Evolutionary conservation across 2,797 vertebrate genomes (phyloP).

Genomic region (Peromyscus nudipes): DNA sequence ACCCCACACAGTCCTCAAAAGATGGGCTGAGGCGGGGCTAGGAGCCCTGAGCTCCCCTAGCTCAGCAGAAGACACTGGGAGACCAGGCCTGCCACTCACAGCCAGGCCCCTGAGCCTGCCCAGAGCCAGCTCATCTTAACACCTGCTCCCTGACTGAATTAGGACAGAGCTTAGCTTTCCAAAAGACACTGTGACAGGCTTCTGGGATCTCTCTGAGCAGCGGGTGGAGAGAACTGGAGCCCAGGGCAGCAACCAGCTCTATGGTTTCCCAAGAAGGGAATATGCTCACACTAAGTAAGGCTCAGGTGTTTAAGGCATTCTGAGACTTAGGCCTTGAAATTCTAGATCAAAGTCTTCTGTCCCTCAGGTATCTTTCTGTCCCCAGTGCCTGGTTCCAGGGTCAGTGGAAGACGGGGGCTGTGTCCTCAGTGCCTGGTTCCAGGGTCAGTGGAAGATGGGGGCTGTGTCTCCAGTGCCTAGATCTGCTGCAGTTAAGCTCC

Average conservation of each 20-base stretch:
- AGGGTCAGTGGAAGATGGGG: neutral
- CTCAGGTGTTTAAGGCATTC: neutral
- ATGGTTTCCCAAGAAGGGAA: neutral
- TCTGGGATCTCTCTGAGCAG: neutral
- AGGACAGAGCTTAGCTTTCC: neutral
- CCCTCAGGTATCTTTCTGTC: neutral
- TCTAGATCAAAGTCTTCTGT: neutral
- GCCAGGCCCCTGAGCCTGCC: neutral
- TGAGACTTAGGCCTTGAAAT: too few relatives aligned
- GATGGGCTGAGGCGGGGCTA: neutral
- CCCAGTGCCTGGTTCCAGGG: neutral
- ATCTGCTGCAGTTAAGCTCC: neutral
- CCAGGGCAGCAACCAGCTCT: too few relatives aligned
- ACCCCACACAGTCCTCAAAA: neutral
- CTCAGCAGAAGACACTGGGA: neutral
- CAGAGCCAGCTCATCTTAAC: neutral
- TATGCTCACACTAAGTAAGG: neutral
- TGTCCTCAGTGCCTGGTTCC: neutral
- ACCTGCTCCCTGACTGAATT: neutral
- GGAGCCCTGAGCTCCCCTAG: neutral
- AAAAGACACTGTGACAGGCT: rapidly evolving
- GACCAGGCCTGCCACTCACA: neutral
- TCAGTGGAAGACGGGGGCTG: too few relatives aligned
- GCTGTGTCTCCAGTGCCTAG: too few relatives aligned
- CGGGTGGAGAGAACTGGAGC: neutral